phyloP scores from a whole-genome alignment of 2,888 invertebrate species.

The Drymonia ruficornis region DNA sequence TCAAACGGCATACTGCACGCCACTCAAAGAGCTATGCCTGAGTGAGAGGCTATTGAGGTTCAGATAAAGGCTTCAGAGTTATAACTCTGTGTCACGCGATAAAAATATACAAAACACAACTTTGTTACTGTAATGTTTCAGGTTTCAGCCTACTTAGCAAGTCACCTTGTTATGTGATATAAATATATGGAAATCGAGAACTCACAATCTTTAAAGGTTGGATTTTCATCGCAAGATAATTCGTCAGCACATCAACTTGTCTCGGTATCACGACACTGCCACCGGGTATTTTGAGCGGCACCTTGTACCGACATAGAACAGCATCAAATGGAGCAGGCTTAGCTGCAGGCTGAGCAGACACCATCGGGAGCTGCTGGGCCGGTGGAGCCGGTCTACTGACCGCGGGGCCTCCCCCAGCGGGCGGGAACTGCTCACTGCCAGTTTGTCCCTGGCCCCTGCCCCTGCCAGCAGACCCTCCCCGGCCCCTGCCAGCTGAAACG shows the following conservation, averaged over 20 bases:
- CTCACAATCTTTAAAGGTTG: conserved; percentile 73
- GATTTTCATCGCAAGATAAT: conserved; percentile 86
- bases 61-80: too few species aligned
- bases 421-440: background rate
- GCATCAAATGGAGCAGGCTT: conserved; percentile 15
- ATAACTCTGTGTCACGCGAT: too few species aligned
- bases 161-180: too few species aligned
- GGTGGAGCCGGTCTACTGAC: background rate
- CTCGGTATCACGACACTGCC: conserved; percentile 37
- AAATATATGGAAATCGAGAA: conserved; percentile 18
- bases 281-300: conserved; percentile 71
- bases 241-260: conserved; percentile 79
- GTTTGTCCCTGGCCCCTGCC: background rate
- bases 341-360: background rate
- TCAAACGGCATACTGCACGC: too few species aligned
- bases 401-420: background rate
- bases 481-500: background rate
- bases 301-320: conserved; percentile 45
- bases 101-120: background rate
- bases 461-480: background rate
- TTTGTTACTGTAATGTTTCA: too few species aligned
- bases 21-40: too few species aligned
- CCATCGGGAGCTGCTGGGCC: background rate
- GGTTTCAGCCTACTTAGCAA: background rate
- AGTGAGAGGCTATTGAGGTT: too few species aligned